A percentile compares a stretch with the other conserved stretches of the same genome.
These are phyloP conservation scores for Holacanthus passer DNA, from an alignment of 2,113 vertebrate species.

Conservation along the genomic window DNA sequence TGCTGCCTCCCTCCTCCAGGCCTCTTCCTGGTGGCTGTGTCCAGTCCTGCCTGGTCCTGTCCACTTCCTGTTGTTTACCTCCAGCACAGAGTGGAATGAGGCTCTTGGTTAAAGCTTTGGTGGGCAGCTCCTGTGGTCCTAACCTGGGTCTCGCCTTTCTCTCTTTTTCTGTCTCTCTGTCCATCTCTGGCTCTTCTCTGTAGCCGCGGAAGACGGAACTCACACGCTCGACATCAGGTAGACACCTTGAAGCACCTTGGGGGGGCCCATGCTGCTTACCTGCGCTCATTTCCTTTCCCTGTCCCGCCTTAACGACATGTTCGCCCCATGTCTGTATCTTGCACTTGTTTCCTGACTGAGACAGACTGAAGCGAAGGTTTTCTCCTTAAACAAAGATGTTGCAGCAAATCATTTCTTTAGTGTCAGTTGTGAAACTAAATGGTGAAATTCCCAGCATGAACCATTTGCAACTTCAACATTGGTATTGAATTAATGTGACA, in stretches of 20 bases:
- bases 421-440: neutral
- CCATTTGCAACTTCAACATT: neutral
- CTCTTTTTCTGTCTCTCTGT: constrained; percentile 31
- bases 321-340: neutral
- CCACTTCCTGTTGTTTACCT: constrained; percentile 33
- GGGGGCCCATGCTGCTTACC: constrained; percentile 55
- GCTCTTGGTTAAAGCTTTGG: constrained; percentile 64
- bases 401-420: neutral
- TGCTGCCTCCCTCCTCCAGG: constrained; percentile 55
- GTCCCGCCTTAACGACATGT: constrained; percentile 40
- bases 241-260: constrained; percentile 63
- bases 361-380: constrained; percentile 55
- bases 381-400: neutral
- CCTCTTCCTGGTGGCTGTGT: constrained; percentile 43
- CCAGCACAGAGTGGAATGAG: constrained; percentile 48
- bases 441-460: constrained; percentile 9
- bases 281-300: constrained; percentile 68
- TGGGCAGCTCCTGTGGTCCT: constrained; percentile 75
- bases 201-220: constrained; percentile 99
- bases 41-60: constrained; percentile 42
- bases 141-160: constrained; percentile 76
- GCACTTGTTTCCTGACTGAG: constrained; percentile 11
- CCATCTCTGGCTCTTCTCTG: constrained; percentile 57
- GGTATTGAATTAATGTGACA: constrained; percentile 10
- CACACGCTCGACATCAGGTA: constrained; percentile 99